Evolutionary conservation across 1,140 invertebrate species (phyloP), one percentile per base, ranked within the genome.

Genomic region (Dendrolimus kikuchii): DNA sequence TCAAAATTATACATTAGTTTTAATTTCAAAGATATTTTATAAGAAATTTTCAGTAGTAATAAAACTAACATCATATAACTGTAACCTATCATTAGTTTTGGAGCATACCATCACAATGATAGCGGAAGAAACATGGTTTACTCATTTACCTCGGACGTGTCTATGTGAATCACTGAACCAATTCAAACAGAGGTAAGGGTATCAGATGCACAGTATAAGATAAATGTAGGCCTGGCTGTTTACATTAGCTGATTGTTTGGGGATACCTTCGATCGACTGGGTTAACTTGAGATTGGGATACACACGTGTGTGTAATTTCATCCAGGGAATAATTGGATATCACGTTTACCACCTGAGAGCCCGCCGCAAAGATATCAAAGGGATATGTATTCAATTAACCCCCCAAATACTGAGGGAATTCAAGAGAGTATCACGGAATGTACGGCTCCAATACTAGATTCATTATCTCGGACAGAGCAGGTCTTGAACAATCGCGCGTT

Each of bases 301-400:
- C 59, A 45, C 23, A 44, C 41, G 9, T n/a, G 45, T 38, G 43
- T 53, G 57, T 67, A 71, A 67, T 69, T 60, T 51, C 49, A 52
- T 49, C 57, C 61, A 40, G 49, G 42, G 59, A 70, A 74, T 77
- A 72, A 83, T 81, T 71, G 68, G 78, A 74, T 74, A 68, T 66
- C 57, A 62, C 56, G 46, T 49, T 62, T 54, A 66, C 62, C 60
- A 73, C 68, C 66, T 71, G 64, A 61, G 68, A 59, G 61, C 59
- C 55, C 47, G 51, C 64, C 57, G 51, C 62, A 71, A 61, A 59
- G 61, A 64, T 72, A 60, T 68, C 63, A 59, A 60, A 61, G 53
- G 42, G 49, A 53, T 64, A 60, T 70, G 65, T 70, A 72, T 69
- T 65, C 69, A 75, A 75, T 79, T 77, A 73, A 70, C 60, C 66